These are phyloP conservation scores for Tympanoctomys barrerae DNA, from an alignment of 2,797 vertebrate species.

Conservation along the genomic window DNA sequence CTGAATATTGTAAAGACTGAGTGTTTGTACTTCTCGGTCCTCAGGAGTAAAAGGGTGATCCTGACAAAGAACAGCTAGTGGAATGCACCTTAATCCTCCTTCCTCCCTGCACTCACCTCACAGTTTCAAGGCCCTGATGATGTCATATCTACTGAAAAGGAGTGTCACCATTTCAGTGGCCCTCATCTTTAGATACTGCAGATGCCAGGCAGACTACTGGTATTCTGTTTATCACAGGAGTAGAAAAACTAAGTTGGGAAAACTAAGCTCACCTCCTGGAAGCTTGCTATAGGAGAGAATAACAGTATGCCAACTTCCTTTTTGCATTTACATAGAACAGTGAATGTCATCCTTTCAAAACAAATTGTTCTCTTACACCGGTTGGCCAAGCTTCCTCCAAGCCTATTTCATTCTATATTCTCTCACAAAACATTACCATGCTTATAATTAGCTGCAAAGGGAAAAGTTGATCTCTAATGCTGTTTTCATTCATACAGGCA, in stretches of 20 bases:
- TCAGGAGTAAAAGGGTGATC: background rate
- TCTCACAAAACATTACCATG: background rate
- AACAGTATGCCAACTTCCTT: background rate
- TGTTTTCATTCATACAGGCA: background rate
- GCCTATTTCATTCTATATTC: background rate
- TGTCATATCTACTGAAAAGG: background rate
- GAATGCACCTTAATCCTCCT: background rate
- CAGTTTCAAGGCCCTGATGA: background rate
- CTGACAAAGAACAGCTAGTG: background rate
- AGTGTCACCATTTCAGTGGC: background rate
- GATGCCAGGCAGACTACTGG: background rate
- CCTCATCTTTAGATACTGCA: background rate
- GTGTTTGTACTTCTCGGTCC: constrained; percentile 33
- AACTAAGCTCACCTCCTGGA: background rate
- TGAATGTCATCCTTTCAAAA: background rate
- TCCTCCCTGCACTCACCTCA: fast-evolving
- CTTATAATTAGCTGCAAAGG: constrained; percentile 34
- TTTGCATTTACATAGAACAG: background rate
- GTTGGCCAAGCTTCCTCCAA: constrained; percentile 5
- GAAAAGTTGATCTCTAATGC: constrained; percentile 8
- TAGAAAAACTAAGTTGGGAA: background rate
- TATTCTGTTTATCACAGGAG: background rate
- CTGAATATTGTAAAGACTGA: constrained; percentile 55
- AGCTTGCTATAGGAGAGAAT: background rate
- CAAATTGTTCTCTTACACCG: constrained; percentile 5